Conservation (phyloP, 2,888 invertebrate genomes). For the Lucinisca nassula region DNA sequence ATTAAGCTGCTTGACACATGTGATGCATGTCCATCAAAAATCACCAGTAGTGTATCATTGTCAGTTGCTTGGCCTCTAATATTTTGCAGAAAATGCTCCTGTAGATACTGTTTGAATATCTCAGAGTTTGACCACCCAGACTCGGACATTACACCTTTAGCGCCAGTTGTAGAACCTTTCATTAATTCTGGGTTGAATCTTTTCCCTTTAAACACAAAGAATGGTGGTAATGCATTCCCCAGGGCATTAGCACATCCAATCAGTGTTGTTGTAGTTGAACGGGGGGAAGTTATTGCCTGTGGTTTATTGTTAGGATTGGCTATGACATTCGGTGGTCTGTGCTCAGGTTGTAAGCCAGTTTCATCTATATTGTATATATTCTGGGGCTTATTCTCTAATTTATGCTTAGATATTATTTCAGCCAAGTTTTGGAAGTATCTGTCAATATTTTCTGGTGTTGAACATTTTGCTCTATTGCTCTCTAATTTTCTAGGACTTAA, state of each 20-base stretch:
- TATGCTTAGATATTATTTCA: no score
- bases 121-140: constrained; percentile 35
- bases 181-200: neutral
- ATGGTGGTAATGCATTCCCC: constrained; percentile 31
- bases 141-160: constrained; percentile 21
- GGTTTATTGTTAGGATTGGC: neutral
- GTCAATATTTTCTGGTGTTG: neutral
- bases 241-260: neutral
- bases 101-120: constrained; percentile 21
- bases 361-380: constrained; percentile 31
- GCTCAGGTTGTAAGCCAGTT: constrained; percentile 27
- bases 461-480: neutral
- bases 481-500: neutral
- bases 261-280: neutral
- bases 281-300: constrained; percentile 17
- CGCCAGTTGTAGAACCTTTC: constrained; percentile 25
- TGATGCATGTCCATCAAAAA: constrained; percentile 38
- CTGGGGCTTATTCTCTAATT: constrained; percentile 9
- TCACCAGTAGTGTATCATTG: constrained; percentile 1
- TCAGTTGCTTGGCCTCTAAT: neutral
- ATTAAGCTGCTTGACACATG: constrained; percentile 28
- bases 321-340: constrained; percentile 15
- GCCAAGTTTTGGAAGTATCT: neutral
- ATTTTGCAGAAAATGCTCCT: neutral
- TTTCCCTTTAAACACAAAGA: constrained; percentile 37